phyloP scores from a whole-genome alignment of 2,797 vertebrate species.

The Eulemur rubriventer region DNA sequence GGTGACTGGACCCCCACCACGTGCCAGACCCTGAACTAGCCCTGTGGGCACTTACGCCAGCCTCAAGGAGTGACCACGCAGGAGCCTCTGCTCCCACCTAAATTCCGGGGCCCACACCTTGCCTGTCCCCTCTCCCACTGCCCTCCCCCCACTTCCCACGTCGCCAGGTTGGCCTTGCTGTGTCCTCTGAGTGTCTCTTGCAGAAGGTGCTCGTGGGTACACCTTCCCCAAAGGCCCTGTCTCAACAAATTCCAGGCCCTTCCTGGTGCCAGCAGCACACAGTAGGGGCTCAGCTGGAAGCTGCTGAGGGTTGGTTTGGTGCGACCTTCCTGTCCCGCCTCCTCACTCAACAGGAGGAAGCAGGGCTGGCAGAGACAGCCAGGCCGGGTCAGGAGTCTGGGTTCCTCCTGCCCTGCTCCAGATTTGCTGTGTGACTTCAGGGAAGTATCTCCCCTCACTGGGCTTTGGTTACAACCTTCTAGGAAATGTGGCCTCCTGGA shows the following conservation, averaged over 20 bases:
- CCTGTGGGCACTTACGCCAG: neutral
- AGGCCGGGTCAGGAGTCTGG: neutral
- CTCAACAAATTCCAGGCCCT: neutral
- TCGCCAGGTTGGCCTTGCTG: neutral
- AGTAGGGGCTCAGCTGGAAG: neutral
- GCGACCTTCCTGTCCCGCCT: neutral
- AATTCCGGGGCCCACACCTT: neutral
- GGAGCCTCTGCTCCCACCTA: neutral
- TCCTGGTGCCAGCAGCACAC: neutral
- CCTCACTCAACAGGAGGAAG: neutral
- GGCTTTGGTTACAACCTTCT: neutral
- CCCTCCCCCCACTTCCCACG: no score
- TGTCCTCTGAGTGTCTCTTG: neutral
- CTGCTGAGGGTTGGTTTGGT: rapidly evolving
- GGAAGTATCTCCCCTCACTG: neutral
- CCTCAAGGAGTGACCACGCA: neutral
- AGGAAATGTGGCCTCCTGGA: neutral
- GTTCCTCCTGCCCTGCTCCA: neutral
- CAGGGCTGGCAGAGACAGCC: neutral
- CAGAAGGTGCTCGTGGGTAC: neutral
- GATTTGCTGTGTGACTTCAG: constrained; percentile 1
- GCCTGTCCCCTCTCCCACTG: rapidly evolving
- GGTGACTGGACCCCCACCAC: neutral
- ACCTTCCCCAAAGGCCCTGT: neutral
- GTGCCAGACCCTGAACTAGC: neutral